Conservation (phyloP, 37 sponge, comb jelly and placozoan species). For the Crambe crambe region DNA sequence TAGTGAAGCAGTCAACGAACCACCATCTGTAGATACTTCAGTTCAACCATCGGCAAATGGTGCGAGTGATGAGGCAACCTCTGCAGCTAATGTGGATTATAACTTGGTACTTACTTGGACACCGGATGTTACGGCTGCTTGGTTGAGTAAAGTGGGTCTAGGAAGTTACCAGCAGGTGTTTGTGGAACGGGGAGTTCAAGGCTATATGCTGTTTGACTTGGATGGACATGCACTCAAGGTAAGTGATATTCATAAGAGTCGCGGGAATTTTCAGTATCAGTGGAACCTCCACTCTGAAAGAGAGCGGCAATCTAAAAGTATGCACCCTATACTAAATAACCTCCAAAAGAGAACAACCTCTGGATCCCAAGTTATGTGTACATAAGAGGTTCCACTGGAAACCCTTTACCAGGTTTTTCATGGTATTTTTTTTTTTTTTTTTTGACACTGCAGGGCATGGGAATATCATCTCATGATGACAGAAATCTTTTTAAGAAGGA, state of each 20-base stretch:
- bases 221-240: constrained; percentile 58
- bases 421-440: no score
- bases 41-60: background rate
- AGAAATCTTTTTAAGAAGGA: constrained; percentile 46
- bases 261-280: no score
- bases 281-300: no score
- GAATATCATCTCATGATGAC: constrained; percentile 38
- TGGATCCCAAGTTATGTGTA: no score
- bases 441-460: constrained; percentile 19
- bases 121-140: constrained; percentile 34
- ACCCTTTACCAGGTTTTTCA: no score
- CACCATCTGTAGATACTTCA: background rate
- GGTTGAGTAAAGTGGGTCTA: constrained; percentile 38
- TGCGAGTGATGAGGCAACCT: background rate
- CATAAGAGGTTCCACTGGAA: no score
- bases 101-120: constrained; percentile 31
- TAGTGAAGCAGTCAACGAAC: background rate
- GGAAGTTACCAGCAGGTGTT: constrained; percentile 34
- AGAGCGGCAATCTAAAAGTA: background rate
- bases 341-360: no score
- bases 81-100: background rate
- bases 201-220: constrained; percentile 44
- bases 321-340: background rate
- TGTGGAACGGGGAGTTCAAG: constrained; percentile 38
- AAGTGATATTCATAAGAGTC: no score